Base-by-base conservation (phyloP, 92 coral and sea anemone genomes). In the Plumapathes pennacea region DNA sequence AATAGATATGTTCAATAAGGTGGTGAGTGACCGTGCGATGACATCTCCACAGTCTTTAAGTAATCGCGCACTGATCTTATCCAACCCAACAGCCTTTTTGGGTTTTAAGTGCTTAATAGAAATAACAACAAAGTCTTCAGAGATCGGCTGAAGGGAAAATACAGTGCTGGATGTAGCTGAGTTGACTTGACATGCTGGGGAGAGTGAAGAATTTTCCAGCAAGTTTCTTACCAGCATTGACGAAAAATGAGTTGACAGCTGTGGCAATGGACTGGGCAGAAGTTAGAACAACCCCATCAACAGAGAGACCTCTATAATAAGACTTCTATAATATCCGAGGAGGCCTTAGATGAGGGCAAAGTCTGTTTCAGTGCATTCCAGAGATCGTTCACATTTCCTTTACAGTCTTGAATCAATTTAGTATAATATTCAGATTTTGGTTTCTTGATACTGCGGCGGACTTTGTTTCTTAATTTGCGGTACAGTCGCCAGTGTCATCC, bases 331-430 rank as follows among this genome's bases (percentile, higher is more conserved):
- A n/a, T n/a, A n/a, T n/a, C n/a, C n/a, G n/a, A n/a, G n/a, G n/a
- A n/a, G n/a, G n/a, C n/a, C n/a, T n/a, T n/a, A n/a, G n/a, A n/a
- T 46, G 58, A 27, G 5, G 69, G 69, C 23, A 65, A 36, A 10
- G 36, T 65, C 48, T 21, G 14, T 65, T 65, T 34, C 3, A 66
- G 50, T 19, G 53, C 67, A 46, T 70, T 44, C 69, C 67, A 70
- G 15, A 70, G 46, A 14, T 58, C 37, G 25, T 44, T 57, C 12
- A 60, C 27, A 44, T 61, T 61, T 4, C 50, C 69, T 45, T n/a
- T n/a, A 22, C 37, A 41, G 2, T 61, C 38, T 9, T 43, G 24
- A 14, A 70, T 70, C 32, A 40, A 57, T 19, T 69, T 57, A 15
- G 57, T 56, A 33, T 56, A 57, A 38, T 69, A 69, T 9, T 46